Conservation (phyloP, 1,140 invertebrate species). For the Campodea augens region DNA sequence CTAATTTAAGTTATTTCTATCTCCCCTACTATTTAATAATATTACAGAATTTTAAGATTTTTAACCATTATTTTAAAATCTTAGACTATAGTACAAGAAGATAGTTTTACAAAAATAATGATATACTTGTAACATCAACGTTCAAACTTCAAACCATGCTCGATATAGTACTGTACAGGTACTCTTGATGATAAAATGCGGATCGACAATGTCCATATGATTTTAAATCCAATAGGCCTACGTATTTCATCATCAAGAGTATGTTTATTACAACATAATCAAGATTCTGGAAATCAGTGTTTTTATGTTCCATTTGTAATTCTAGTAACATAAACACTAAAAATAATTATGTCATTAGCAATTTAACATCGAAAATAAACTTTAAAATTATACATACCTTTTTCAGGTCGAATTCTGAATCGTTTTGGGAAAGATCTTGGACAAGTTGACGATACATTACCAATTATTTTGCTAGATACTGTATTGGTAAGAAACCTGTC, state of each 20-base stretch:
- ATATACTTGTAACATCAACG: background rate
- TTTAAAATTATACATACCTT: conserved; percentile 8
- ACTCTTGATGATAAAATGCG: too few species aligned
- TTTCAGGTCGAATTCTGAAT: conserved; percentile 39
- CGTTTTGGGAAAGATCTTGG: conserved; percentile 20
- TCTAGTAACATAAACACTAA: background rate
- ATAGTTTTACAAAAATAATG: too few species aligned
- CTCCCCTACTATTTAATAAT: too few species aligned
- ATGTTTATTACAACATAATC: conserved; percentile 5
- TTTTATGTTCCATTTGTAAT: background rate
- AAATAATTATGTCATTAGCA: background rate
- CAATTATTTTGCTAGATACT: conserved; percentile 53
- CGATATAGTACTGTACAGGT: background rate
- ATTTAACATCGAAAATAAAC: too few species aligned
- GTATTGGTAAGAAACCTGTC: conserved; percentile 28
- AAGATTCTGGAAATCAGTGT: background rate
- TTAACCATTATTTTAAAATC: too few species aligned
- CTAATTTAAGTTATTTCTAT: too few species aligned
- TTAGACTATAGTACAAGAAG: too few species aligned
- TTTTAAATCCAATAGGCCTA: too few species aligned
- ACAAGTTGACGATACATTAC: conserved; percentile 54
- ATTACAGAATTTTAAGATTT: too few species aligned
- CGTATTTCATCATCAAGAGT: too few species aligned
- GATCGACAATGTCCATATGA: too few species aligned
- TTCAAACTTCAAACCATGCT: conserved; percentile 1